A percentile compares a stretch with the other conserved stretches of the same genome.
phyloP scores from a whole-genome alignment of 2,888 invertebrate species.

The Agrenia bidenticulata region DNA sequence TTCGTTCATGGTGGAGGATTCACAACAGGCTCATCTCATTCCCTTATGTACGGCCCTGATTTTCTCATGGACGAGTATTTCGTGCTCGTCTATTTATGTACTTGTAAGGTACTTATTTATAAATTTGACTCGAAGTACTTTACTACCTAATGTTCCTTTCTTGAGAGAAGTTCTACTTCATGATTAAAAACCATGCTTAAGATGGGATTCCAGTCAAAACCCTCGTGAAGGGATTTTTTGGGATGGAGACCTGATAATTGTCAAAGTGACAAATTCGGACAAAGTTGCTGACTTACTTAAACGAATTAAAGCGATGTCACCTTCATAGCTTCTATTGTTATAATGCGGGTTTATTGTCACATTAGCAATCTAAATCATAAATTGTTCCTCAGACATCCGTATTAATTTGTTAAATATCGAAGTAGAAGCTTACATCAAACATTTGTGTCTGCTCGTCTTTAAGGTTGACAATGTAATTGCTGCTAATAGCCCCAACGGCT shows the following conservation, averaged over 20 bases:
- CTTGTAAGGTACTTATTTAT: no score
- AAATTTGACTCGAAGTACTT: no score
- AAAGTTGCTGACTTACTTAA: slow-evolving; percentile 19
- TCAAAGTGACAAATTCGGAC: slow-evolving; percentile 20
- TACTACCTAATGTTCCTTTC: no score
- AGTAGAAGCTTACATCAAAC: slow-evolving; percentile 24
- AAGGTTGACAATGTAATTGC: slow-evolving; percentile 13
- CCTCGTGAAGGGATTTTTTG: no score
- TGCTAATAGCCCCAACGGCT: slow-evolving; percentile 27
- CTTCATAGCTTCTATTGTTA: slow-evolving; percentile 24
- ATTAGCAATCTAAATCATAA: slow-evolving; percentile 18
- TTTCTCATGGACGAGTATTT: slow-evolving; percentile 44
- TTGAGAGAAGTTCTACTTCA: no score
- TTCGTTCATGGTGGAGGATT: slow-evolving; percentile 51
- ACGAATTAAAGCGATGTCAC: slow-evolving; percentile 30
- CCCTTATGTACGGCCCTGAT: slow-evolving; percentile 50
- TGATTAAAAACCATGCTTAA: no score
- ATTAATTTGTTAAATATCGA: no score
- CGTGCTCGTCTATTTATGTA: slow-evolving; percentile 49
- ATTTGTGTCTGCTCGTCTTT: slow-evolving; percentile 26
- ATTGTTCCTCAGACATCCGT: background rate
- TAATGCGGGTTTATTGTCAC: slow-evolving; percentile 25
- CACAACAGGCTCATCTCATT: slow-evolving; percentile 42
- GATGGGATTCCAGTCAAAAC: no score
- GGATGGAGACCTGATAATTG: no score